Base-by-base conservation (phyloP, 2,113 vertebrate species). In the Myocastor coypus region DNA sequence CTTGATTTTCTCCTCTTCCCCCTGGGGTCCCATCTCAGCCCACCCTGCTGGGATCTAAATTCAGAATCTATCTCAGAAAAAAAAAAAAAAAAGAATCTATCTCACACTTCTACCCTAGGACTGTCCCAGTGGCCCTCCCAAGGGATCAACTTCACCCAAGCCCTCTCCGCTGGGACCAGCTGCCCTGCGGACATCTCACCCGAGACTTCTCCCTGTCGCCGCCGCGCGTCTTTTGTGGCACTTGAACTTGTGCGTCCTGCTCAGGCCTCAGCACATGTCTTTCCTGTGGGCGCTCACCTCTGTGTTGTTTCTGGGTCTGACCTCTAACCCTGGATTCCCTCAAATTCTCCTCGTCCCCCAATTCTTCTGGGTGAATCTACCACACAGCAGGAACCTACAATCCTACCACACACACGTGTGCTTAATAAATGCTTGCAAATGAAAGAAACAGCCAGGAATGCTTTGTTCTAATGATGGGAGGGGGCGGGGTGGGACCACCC, bases 201-300 rank as follows among this genome's bases (percentile, higher is more conserved):
- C 55, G 75, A 75, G 86, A 22, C 42, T 46, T 11, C 34, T 14
- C 34, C 19, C 32, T 46, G n/a, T 28, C 0, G 8, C 14, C 42
- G 8, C 14, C 42, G 40, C 5, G 5, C 2, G 0, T 61, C 6
- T 14, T 34, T 63, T 40, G 0, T 4, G 1, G 40, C 2, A 30
- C 50, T 12, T 69, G 14, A 22, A 34, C 13, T 20, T 16, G 3
- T 11, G 77, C 7, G 68, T 52, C 24, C 68, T 13, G 24, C 6
- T 14, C 20, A 40, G 59, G n/a, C 50, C 20, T 57, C 24, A 12
- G 30, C 17, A 24, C 52, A 2, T 20, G 17, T 40, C 84, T n/a
- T n/a, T 11, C 50, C 83, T 87, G 37, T n/a, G 10, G 0, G 3
- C 17, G n/a, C 32, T 30, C 61, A 22, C 11, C 57, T 89, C 37